Evolutionary conservation across 2,113 vertebrate genomes (phyloP), one percentile per base, ranked within the genome.

Genomic region (Hiodon alosoides): DNA sequence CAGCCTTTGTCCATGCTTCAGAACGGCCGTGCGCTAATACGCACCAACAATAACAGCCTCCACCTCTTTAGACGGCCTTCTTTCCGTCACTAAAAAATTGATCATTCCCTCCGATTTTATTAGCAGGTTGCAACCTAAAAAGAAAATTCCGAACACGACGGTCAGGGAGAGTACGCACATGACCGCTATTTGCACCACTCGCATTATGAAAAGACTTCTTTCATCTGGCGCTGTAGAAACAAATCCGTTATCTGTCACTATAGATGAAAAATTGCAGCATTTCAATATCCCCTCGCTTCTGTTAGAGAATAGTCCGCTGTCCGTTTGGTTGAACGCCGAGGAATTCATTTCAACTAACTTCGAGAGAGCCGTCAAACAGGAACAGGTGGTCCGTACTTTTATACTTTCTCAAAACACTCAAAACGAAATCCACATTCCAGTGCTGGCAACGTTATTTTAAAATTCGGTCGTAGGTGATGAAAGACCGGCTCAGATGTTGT

Each of bases 91-190:
- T 81, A 99, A 83, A 85, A 98, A 98, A 94, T 98, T 98, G 79
- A 99, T 95, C 96, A 98, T 99, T 4, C 97, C 96, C 80, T 99
- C 96, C 3, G 97, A 99, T 87, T 98, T 99, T 88, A 99, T 98
- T 83, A 99, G 97, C 2, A 99, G 94, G 86, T 99, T 99, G 86
- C 97, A 99, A 76, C 96, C 97, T 60, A 99, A 85, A 84, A 99
- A 98, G 88, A 99, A 98, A 80, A 98, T 98, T 84, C 97, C 96
- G 82, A 99, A 99, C 7, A 95, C 95, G 72, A 98, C 97, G 7
- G 97, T 99, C 86, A 99, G 95, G 59, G 96, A 97, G 2, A 99
- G 88, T 7, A 99, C 96, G 81, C 97, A 99, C 96, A 99, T 97
- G 81, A 99, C 97, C 1, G 97, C 96, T 83, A 99, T 98, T 91